Evolutionary conservation across 2,797 vertebrate genomes (phyloP).

Genomic region (Philypnodon macrostomus): DNA sequence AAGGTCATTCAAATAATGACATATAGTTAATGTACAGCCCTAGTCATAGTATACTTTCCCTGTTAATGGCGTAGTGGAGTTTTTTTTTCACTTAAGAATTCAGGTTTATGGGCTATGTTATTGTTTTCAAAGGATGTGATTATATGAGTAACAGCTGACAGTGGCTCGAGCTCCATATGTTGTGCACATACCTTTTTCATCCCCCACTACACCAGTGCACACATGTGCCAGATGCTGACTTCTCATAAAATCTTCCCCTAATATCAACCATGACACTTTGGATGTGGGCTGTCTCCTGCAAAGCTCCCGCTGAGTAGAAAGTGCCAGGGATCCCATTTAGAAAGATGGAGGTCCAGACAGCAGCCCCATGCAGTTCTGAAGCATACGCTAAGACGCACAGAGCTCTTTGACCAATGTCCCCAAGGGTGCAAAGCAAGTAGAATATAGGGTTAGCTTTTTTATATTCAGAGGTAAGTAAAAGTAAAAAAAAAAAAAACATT

Average conservation of each 20-base stretch:
- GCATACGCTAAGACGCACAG: constrained; percentile 46
- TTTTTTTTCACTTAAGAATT: neutral
- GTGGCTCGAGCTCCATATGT: constrained; percentile 15
- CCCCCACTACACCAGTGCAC: constrained; percentile 9
- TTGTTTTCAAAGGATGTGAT: neutral
- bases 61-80: neutral
- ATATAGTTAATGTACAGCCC: too few species aligned
- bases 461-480: too few species aligned
- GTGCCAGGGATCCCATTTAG: constrained; percentile 42
- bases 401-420: constrained; percentile 27
- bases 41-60: too few species aligned
- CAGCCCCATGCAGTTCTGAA: constrained; percentile 37
- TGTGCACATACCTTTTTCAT: constrained; percentile 17
- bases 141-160: constrained; percentile 16
- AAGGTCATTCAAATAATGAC: too few species aligned
- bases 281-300: constrained; percentile 33
- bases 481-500: too few species aligned
- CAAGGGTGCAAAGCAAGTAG: constrained; percentile 26
- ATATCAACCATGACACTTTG: constrained; percentile 35
- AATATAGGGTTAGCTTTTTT: too few species aligned
- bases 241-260: constrained; percentile 34
- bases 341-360: constrained; percentile 38
- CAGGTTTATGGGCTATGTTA: neutral
- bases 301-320: constrained; percentile 45
- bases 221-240: constrained; percentile 30